Conservation (phyloP, 2,797 vertebrate species). For the Notolepis coatsorum region DNA sequence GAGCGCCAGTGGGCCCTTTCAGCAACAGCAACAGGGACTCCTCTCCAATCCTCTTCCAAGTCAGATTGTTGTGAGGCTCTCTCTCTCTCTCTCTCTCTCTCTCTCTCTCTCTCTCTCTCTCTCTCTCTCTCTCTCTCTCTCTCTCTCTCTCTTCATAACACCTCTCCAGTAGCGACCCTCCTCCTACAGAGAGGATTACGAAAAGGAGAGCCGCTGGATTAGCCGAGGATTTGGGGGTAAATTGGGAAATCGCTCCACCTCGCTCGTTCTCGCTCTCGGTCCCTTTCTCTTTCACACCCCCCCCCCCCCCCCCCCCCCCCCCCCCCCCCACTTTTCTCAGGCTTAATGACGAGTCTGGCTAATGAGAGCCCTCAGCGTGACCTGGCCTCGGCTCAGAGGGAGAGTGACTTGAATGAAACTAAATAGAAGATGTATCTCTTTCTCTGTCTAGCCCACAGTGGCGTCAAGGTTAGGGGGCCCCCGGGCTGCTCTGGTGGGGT, state of each 20-base stretch:
- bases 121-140: neutral
- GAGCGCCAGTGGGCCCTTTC: slow-evolving; percentile 28
- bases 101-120: neutral
- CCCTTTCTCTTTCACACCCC: slow-evolving; percentile 33
- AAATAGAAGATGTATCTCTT: slow-evolving; percentile 35
- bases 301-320: neutral
- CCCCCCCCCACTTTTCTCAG: slow-evolving; percentile 7
- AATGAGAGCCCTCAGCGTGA: slow-evolving; percentile 60
- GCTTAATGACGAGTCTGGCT: slow-evolving; percentile 51
- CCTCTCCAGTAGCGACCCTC: slow-evolving; percentile 23
- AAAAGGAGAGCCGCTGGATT: slow-evolving; percentile 65
- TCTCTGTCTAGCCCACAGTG: slow-evolving; percentile 9
- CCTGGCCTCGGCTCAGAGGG: slow-evolving; percentile 49
- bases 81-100: neutral
- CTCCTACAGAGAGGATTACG: slow-evolving; percentile 54
- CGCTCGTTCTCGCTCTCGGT: slow-evolving; percentile 34
- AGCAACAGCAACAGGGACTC: slow-evolving; percentile 30
- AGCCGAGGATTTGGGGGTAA: slow-evolving; percentile 68
- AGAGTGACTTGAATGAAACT: slow-evolving; percentile 37
- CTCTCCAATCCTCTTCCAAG: slow-evolving; percentile 26
- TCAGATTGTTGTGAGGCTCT: slow-evolving; percentile 17
- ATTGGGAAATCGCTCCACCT: slow-evolving; percentile 67
- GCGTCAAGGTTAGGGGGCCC: slow-evolving; percentile 45
- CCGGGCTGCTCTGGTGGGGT: slow-evolving; percentile 44
- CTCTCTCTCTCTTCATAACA: neutral